Percentiles rank a stretch among this genome's conserved stretches.
Evolutionary conservation across 2,888 invertebrate genomes (phyloP).

Genomic region (Trichacis sp.): DNA sequence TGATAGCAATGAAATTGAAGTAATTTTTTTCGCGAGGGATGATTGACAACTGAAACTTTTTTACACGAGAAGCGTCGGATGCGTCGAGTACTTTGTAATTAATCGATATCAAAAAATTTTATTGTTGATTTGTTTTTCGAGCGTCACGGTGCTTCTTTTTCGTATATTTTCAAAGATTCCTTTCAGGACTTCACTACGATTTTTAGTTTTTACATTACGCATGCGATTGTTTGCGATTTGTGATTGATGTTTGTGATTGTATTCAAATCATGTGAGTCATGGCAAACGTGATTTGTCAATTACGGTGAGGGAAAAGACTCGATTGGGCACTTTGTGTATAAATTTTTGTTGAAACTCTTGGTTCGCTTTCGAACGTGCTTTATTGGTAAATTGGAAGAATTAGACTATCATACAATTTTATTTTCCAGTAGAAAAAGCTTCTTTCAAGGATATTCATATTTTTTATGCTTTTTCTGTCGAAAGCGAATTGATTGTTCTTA

Average conservation of each 20-base stretch:
- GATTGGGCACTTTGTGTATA: conserved; percentile 22
- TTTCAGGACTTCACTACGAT: neutral
- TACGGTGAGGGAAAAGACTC: conserved; percentile 32
- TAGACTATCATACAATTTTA: no score
- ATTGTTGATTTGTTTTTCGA: neutral
- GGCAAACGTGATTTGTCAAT: conserved; percentile 25
- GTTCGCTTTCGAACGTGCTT: conserved; percentile 11
- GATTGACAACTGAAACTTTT: no score
- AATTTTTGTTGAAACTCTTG: conserved; percentile 16
- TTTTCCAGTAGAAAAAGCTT: no score
- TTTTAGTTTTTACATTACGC: neutral
- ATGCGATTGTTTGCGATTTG: conserved; percentile 10
- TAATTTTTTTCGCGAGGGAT: neutral
- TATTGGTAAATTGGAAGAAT: neutral
- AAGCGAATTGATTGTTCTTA: conserved; percentile 22
- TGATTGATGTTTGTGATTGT: conserved; percentile 32
- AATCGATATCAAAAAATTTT: neutral
- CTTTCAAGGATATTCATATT: no score
- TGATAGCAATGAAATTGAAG: no score
- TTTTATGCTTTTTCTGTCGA: conserved; percentile 9
- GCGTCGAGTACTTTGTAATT: neutral
- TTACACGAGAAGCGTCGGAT: no score
- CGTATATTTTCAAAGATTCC: neutral
- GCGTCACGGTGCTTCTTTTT: neutral
- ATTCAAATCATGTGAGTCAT: conserved; percentile 29